These are phyloP conservation scores for Diabrotica virgifera DNA, from an alignment of 1,140 invertebrate species.

Conservation along the genomic window DNA sequence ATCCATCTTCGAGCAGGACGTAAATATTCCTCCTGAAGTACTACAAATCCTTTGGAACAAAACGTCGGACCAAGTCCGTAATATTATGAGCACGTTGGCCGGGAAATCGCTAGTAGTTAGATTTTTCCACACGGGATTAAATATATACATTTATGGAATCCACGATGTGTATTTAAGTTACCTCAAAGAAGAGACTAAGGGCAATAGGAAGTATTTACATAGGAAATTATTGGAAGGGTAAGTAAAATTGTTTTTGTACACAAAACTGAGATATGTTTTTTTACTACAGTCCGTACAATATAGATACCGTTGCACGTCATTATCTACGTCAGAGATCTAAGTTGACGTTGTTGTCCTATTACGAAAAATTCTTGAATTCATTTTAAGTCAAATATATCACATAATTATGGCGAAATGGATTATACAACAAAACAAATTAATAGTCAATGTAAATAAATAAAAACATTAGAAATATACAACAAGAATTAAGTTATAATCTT, in stretches of 20 bases:
- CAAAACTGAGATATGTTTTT: no score
- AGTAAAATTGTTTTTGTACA: neutral
- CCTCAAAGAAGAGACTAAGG: slow-evolving; percentile 18
- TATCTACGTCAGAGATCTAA: no score
- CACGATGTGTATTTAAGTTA: slow-evolving; percentile 33
- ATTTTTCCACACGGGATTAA: slow-evolving; percentile 38
- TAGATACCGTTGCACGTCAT: no score
- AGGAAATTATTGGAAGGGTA: slow-evolving; percentile 33
- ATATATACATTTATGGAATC: slow-evolving; percentile 45
- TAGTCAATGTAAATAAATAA: no score
- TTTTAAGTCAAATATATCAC: no score
- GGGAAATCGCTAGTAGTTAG: slow-evolving; percentile 46
- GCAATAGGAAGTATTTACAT: slow-evolving; percentile 37
- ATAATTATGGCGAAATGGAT: no score
- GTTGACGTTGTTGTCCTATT: no score
- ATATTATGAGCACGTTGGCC: slow-evolving; percentile 45
- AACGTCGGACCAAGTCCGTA: slow-evolving; percentile 37
- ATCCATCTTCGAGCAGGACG: slow-evolving; percentile 46
- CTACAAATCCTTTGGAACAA: slow-evolving; percentile 43
- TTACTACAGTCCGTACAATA: no score
- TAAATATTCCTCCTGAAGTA: slow-evolving; percentile 45
- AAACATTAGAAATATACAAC: no score
- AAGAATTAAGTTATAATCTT: no score
- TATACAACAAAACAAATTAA: no score
- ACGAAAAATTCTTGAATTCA: no score